Evolutionary conservation across 2,888 invertebrate genomes (phyloP).

Genomic region (Ennomos fuscantarius): DNA sequence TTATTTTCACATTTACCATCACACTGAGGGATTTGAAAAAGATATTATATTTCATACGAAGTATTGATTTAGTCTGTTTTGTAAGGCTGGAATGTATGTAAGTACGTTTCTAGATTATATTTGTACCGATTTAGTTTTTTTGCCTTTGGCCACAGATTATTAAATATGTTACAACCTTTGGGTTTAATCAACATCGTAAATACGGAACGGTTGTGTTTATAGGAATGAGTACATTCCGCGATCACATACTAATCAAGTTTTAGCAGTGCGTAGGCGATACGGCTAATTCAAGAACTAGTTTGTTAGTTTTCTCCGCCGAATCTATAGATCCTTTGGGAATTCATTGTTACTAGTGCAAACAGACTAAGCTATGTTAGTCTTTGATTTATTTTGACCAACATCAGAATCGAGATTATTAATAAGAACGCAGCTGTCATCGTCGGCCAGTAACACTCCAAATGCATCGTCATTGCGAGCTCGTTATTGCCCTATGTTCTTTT

Average conservation of each 20-base stretch:
- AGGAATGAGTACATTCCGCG: constrained; percentile 6
- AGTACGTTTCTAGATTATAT: too few relatives aligned
- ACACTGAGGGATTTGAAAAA: neutral
- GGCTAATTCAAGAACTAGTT: constrained; percentile 13
- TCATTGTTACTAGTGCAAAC: too few relatives aligned
- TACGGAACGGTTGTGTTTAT: neutral
- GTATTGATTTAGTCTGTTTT: too few relatives aligned
- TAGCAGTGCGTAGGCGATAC: constrained; percentile 20
- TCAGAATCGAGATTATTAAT: too few relatives aligned
- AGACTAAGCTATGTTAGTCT: too few relatives aligned
- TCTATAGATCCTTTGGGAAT: too few relatives aligned
- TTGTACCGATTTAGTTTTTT: neutral
- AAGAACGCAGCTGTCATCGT: neutral
- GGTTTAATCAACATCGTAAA: constrained; percentile 4
- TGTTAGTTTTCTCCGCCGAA: constrained; percentile 1
- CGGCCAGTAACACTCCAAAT: too few relatives aligned
- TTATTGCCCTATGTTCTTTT: too few relatives aligned
- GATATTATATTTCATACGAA: neutral
- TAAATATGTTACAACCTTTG: too few relatives aligned
- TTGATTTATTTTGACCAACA: too few relatives aligned
- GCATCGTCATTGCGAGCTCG: too few relatives aligned
- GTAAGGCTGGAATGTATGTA: too few relatives aligned
- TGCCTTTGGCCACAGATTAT: neutral
- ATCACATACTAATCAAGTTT: constrained; percentile 13
- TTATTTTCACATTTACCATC: neutral